Percentiles rank a stretch among this genome's conserved stretches.
These are phyloP conservation scores for Diorhabda sublineata DNA, from an alignment of 1,140 invertebrate species.

Conservation along the genomic window DNA sequence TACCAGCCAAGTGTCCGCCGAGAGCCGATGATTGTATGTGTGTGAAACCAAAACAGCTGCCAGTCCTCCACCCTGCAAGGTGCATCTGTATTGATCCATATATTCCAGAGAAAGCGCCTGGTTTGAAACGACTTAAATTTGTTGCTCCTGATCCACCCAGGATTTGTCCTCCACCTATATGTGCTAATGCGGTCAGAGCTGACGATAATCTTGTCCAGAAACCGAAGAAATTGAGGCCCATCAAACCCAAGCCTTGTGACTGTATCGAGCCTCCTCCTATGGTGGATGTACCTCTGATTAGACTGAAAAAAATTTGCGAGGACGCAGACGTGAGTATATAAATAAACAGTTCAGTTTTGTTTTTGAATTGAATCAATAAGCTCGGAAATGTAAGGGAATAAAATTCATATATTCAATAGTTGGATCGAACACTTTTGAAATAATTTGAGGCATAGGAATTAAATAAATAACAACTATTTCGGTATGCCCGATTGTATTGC, in stretches of 20 bases:
- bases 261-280: constrained; percentile 30
- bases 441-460: neutral
- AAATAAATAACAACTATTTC: neutral
- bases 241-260: constrained; percentile 22
- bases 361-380: neutral
- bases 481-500: neutral
- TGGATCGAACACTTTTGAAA: neutral
- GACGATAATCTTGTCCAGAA: constrained; percentile 23
- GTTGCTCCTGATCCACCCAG: constrained; percentile 21
- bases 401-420: neutral
- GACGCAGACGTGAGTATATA: constrained; percentile 18
- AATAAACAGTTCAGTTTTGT: too few species aligned
- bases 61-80: constrained; percentile 17
- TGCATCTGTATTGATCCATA: constrained; percentile 22
- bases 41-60: constrained; percentile 19
- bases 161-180: constrained; percentile 12
- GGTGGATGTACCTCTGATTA: constrained; percentile 23
- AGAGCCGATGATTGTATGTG: constrained; percentile 21
- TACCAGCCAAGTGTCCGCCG: neutral
- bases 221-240: constrained; percentile 19
- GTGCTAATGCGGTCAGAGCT: constrained; percentile 16
- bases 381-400: neutral
- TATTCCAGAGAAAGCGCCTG: neutral
- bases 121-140: constrained; percentile 20
- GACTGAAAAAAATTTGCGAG: constrained; percentile 23